Evolutionary conservation across 92 coral and sea anemone species (phyloP).

Genomic region (Bergia sp.): DNA sequence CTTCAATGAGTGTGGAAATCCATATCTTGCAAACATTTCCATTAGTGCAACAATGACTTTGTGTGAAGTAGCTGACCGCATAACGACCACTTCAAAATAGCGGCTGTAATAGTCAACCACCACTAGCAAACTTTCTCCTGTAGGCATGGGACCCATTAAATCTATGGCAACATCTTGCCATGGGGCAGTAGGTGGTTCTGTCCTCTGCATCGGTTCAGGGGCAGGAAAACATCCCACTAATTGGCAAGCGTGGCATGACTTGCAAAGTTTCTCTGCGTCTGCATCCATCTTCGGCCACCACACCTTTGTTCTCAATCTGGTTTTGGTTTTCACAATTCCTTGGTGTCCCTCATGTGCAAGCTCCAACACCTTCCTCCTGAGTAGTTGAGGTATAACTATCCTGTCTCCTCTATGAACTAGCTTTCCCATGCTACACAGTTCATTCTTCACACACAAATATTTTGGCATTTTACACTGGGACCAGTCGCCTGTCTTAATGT

Average conservation of each 20-base stretch:
- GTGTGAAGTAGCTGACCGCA: conserved; percentile 44
- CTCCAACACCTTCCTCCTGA: conserved; percentile 41
- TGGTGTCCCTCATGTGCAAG: conserved; percentile 63
- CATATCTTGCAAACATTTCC: no score
- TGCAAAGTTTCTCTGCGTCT: conserved; percentile 57
- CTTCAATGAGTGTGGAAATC: no score
- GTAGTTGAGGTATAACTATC: conserved; percentile 40
- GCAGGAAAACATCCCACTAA: conserved; percentile 41
- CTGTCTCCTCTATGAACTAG: background rate
- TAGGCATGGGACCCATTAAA: conserved; percentile 46
- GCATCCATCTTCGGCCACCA: no score
- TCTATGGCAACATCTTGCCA: conserved; percentile 47
- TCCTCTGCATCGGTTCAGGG: conserved; percentile 55
- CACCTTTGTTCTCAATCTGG: background rate
- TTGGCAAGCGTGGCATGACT: conserved; percentile 65
- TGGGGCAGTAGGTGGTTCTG: conserved; percentile 48
- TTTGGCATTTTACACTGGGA: conserved; percentile 14
- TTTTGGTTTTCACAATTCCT: conserved; percentile 56
- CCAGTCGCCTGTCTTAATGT: conserved; percentile 21
- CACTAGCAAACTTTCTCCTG: conserved; percentile 33
- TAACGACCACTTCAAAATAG: conserved; percentile 45
- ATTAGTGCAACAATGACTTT: no score
- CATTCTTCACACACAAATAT: conserved; percentile 14
- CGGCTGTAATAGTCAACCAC: conserved; percentile 45
- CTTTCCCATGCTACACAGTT: conserved; percentile 7